Evolutionary conservation across 2,113 vertebrate genomes (phyloP).

Genomic region (Micronycteris hirsuta): DNA sequence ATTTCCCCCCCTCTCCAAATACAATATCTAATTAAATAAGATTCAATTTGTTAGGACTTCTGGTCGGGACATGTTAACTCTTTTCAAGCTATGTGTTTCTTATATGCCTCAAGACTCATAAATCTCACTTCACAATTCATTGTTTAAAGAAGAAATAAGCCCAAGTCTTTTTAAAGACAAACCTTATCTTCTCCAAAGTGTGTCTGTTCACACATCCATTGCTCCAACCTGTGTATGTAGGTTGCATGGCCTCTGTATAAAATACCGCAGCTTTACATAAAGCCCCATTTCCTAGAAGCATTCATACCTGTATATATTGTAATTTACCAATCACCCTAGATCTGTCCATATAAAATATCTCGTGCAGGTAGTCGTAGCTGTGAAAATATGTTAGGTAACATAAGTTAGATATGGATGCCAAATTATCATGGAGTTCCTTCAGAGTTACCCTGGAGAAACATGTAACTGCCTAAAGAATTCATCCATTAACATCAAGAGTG

Average conservation of each 20-base stretch:
- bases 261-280: constrained; percentile 59
- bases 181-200: background rate
- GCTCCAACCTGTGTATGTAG: background rate
- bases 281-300: constrained; percentile 44
- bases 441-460: constrained; percentile 62
- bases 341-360: constrained; percentile 66
- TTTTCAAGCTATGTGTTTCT: constrained; percentile 75
- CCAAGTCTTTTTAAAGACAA: constrained; percentile 32
- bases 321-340: constrained; percentile 61
- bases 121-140: background rate
- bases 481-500: constrained; percentile 53
- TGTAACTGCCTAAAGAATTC: constrained; percentile 57
- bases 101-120: background rate
- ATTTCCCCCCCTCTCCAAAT: constrained; percentile 66
- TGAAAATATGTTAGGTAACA: constrained; percentile 75
- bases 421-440: constrained; percentile 65
- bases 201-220: background rate
- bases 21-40: constrained; percentile 85
- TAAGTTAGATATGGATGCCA: constrained; percentile 73
- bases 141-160: constrained; percentile 44
- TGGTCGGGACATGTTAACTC: constrained; percentile 79
- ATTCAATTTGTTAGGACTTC: constrained; percentile 80
- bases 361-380: constrained; percentile 48
- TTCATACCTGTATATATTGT: constrained; percentile 63
- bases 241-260: background rate